Base-by-base conservation (phyloP, 2,888 invertebrate genomes). In the Helobdella robusta region DNA sequence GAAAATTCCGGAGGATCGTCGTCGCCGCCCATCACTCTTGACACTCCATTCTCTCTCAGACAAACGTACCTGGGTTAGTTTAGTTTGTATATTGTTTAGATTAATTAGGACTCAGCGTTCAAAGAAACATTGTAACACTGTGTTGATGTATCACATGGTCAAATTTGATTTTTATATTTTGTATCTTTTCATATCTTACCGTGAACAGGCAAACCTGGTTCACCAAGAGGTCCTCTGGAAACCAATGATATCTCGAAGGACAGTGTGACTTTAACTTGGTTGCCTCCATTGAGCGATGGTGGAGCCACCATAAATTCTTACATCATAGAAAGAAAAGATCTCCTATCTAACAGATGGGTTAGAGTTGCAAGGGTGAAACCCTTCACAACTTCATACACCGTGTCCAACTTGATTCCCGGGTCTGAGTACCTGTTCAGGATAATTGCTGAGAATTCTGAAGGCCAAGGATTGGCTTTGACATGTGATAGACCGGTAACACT, bases 261-360 rank as follows among this genome's bases (percentile, higher is more conserved):
- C 61, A 73, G 74, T 30, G 70, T 76, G 5, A 76, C 87, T 76
- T 80, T 95, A 25, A 84, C 87, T 40, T 95, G 95, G 95, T 84
- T 85, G 48, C 85, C 88, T 5, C 92, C 93, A 0, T 84, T 85
- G 18, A 90, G 93, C 76, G 93, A 94, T 75, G 94, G 93, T 3
- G 94, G 94, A 30, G 91, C 92, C 75, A 89, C 90, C 77, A 70
- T 78, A 68, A 89, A 90, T 11, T 89, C 88, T 76, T 95, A 91
- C 78, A 87, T 91, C 67, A 86, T 95, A 1, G 94, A 95, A 70
- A 71, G 73, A 62, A 88, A 80, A 60, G 63, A 48, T 8, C 65
- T 62, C 18, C 73, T 91, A 65, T 89, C 90, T 40, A 90, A 91
- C 5, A n/a, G 28, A 25, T 95, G 94, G 94, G 84, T 92, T 76